Evolutionary conservation across 2,113 vertebrate genomes (phyloP), one percentile per base, ranked within the genome.

Genomic region (Leucopsar rothschildi): DNA sequence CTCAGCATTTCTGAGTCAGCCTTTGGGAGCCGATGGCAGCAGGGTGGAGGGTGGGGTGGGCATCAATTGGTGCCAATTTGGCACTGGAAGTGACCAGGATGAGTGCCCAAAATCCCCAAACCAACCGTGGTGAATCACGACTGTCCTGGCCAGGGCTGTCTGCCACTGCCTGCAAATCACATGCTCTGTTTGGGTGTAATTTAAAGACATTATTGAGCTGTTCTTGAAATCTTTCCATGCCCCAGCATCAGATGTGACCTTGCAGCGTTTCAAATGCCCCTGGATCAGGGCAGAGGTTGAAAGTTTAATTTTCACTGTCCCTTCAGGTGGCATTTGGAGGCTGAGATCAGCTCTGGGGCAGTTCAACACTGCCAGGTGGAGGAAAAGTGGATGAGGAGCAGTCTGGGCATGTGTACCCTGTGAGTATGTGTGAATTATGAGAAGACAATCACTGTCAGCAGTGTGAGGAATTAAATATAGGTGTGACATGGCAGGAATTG

Each of bases 51-150:
- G 45, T 21, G 15, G 69, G 69, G 47, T 50, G 73, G 82, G 49
- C 21, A 28, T n/a, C 50, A 39, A 3, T 11, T 13, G 2, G 13
- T 40, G 73, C 33, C 69, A 10, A 1, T 60, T 79, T 72, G 86
- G 83, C 31, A 6, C n/a, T 60, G 53, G 35, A 4, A 73, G 31
- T 0, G 4, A 73, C 8, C 25, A 24, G 42, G 49, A 15, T 18
- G 11, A 49, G 52, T 33, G 28, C 23, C 70, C 52, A 11, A 61
- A 55, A 12, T 3, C 20, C 22, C 25, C 33, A 78, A 61, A 77
- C 6, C 50, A 37, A 47, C 28, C 6, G 1, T 29, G 0, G 3
- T 52, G 66, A 35, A 23, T 76, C 59, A 9, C 0, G 0, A 1
- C 76, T 33, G 60, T 6, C 7, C 69, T 33, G 73, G 42, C 40